These are phyloP conservation scores for Panurus biarmicus DNA, from an alignment of 2,113 vertebrate genomes.

Conservation along the genomic window DNA sequence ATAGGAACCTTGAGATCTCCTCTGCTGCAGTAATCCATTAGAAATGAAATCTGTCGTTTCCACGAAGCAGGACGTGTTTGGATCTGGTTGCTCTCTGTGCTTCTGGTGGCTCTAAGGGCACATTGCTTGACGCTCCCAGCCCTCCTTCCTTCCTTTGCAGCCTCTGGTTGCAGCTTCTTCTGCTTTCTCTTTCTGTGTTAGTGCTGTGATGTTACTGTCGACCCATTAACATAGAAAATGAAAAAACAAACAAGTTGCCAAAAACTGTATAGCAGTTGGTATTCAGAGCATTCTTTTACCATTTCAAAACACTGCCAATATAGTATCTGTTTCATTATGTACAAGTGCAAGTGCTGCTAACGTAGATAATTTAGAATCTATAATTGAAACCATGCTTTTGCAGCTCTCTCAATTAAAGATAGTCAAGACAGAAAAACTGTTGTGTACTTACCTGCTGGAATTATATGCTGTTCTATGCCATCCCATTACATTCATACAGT, in stretches of 20 bases:
- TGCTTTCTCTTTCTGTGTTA: neutral
- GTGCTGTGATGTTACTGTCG: neutral
- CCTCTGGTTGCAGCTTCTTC: neutral
- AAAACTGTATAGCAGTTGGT: neutral
- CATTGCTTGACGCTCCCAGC: neutral
- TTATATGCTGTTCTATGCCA: slow-evolving; percentile 7
- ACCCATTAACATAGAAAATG: slow-evolving; percentile 36
- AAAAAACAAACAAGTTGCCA: slow-evolving; percentile 35
- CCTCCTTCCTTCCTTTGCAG: neutral
- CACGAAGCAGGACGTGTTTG: neutral
- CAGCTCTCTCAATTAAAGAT: slow-evolving; percentile 50
- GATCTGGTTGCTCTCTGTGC: neutral
- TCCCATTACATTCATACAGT: neutral
- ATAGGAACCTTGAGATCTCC: neutral
- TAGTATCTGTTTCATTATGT: slow-evolving; percentile 48
- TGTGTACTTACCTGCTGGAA: slow-evolving; percentile 46
- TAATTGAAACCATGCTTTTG: slow-evolving; percentile 45
- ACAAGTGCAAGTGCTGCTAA: slow-evolving; percentile 39
- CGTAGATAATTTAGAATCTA: slow-evolving; percentile 50
- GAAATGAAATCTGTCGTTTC: neutral
- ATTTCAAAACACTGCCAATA: slow-evolving; percentile 36
- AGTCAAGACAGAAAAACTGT: slow-evolving; percentile 40
- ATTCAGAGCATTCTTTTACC: slow-evolving; percentile 36
- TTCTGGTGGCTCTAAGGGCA: neutral
- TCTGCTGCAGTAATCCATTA: neutral